Evolutionary conservation across 2,113 vertebrate genomes (phyloP).

Genomic region (Hemichromis elongatus): DNA sequence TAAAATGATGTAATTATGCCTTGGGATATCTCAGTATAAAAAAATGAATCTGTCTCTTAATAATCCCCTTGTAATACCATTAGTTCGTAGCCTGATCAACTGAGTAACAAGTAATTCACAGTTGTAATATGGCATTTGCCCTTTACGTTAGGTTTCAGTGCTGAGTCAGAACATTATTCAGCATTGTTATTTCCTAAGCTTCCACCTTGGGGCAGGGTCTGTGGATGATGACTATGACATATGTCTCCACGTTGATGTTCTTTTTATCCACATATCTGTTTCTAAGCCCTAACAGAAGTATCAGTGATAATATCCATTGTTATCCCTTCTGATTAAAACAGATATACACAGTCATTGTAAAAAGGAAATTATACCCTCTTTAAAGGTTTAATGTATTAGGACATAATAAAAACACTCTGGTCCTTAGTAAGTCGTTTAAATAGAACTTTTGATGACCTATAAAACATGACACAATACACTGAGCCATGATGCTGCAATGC

Average conservation of each 20-base stretch:
- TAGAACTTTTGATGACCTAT: neutral
- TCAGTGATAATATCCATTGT: neutral
- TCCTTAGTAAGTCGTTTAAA: neutral
- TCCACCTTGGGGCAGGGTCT: slow-evolving; percentile 26
- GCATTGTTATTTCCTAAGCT: slow-evolving; percentile 11
- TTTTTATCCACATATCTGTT: slow-evolving; percentile 32
- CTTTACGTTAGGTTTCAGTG: slow-evolving; percentile 44
- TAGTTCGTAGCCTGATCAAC: slow-evolving; percentile 47
- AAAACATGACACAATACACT: neutral
- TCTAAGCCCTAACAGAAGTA: slow-evolving; percentile 17
- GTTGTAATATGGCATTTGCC: slow-evolving; percentile 51
- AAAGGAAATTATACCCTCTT: neutral
- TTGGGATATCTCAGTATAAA: slow-evolving; percentile 26
- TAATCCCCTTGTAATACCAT: slow-evolving; percentile 36
- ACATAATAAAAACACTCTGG: neutral
- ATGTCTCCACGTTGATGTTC: slow-evolving; percentile 37
- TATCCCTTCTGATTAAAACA: slow-evolving; percentile 53
- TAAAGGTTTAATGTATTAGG: neutral
- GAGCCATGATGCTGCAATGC: neutral
- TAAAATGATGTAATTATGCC: slow-evolving; percentile 12
- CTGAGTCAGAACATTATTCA: slow-evolving; percentile 40
- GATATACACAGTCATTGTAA: neutral
- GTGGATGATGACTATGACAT: slow-evolving; percentile 15
- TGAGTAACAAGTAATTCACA: slow-evolving; percentile 35
- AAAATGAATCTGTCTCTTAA: slow-evolving; percentile 15